A percentile compares a stretch with the other conserved stretches of the same genome.
These are phyloP conservation scores for Planococcus citri DNA, from an alignment of 1,140 invertebrate genomes.

Conservation along the genomic window DNA sequence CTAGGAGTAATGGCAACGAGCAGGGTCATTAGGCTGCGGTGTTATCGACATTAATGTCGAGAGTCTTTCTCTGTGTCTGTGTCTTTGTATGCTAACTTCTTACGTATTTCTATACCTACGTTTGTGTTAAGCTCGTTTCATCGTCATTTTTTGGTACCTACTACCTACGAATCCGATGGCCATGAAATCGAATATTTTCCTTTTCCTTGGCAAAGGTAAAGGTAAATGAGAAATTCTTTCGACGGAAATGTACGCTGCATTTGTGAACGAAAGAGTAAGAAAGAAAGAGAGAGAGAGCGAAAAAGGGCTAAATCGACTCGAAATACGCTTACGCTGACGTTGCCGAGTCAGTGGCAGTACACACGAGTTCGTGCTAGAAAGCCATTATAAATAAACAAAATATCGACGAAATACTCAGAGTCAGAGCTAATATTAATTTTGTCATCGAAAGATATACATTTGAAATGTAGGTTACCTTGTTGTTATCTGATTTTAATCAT, in stretches of 20 bases:
- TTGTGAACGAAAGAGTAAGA: background rate
- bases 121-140: too few species aligned
- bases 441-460: constrained; percentile 3
- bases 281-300: too few species aligned
- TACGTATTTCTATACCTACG: too few species aligned
- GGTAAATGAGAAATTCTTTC: too few species aligned
- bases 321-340: too few species aligned
- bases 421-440: background rate
- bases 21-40: background rate
- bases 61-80: too few species aligned
- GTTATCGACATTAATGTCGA: background rate
- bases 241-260: background rate
- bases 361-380: background rate
- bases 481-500: constrained; percentile 3
- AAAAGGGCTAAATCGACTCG: background rate
- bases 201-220: too few species aligned
- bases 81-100: too few species aligned
- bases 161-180: too few species aligned
- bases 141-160: too few species aligned
- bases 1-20: background rate
- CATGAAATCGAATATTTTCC: too few species aligned
- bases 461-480: background rate
- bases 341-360: background rate
- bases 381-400: background rate
- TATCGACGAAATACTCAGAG: background rate